Conservation (phyloP, 2,797 vertebrate genomes). For the Parambassis ranga region DNA sequence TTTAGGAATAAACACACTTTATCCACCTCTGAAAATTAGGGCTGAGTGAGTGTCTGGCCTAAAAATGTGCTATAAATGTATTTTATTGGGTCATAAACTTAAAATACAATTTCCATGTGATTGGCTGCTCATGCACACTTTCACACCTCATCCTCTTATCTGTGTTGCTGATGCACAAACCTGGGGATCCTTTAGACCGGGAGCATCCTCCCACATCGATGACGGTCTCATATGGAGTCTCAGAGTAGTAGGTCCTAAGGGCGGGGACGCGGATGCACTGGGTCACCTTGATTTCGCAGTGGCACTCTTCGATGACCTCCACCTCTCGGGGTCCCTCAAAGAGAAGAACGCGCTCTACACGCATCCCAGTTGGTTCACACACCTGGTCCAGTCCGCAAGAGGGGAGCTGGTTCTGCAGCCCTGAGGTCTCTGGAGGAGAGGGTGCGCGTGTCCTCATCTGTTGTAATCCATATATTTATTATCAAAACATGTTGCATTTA, state of each 20-base stretch:
- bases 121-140: neutral
- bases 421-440: neutral
- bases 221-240: conserved; percentile 79
- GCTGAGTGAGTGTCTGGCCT: too few relatives aligned
- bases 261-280: conserved; percentile 76
- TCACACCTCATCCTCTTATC: neutral
- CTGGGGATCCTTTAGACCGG: conserved; percentile 59
- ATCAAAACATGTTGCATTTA: neutral
- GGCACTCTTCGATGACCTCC: conserved; percentile 80
- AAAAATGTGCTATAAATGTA: too few relatives aligned
- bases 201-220: conserved; percentile 82
- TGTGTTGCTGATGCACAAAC: conserved; percentile 52
- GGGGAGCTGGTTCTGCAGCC: conserved; percentile 18
- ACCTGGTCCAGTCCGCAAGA: conserved; percentile 73
- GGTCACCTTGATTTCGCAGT: conserved; percentile 69
- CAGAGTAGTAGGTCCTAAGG: conserved; percentile 80
- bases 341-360: conserved; percentile 74
- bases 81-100: neutral
- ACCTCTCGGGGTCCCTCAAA: conserved; percentile 74
- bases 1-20: too few relatives aligned
- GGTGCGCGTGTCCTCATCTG: conserved; percentile 42
- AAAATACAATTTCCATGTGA: neutral
- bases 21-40: too few relatives aligned
- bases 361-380: conserved; percentile 74
- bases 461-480: neutral